A percentile compares a stretch with the other conserved stretches of the same genome.
Evolutionary conservation across 2,113 vertebrate species (phyloP).

Genomic region (Pyxicephalus adspersus): DNA sequence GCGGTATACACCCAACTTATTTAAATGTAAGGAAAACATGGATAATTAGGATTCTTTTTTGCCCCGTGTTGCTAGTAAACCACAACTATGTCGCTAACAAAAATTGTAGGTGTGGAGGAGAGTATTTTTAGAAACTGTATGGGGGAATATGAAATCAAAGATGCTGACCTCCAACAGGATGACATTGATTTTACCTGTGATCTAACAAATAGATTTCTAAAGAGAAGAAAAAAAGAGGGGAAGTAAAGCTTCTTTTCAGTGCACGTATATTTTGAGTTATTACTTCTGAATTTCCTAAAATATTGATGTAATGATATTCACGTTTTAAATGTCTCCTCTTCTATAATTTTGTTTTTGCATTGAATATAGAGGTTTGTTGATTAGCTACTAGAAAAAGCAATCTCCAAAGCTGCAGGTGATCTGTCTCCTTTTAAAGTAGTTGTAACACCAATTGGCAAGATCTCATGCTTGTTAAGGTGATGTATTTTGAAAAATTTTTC

Average conservation of each 20-base stretch:
- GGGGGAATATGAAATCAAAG: constrained; percentile 30
- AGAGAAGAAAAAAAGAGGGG: too few relatives aligned
- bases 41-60: constrained; percentile 43
- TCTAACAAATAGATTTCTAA: not conserved
- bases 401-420: too few relatives aligned
- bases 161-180: not conserved
- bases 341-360: too few relatives aligned
- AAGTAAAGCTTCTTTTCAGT: too few relatives aligned
- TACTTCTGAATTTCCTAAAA: not conserved
- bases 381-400: too few relatives aligned
- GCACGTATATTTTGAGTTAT: too few relatives aligned
- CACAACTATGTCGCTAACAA: constrained; percentile 48
- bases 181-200: not conserved
- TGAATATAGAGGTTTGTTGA: too few relatives aligned
- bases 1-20: constrained; percentile 21
- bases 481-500: too few relatives aligned
- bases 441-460: too few relatives aligned
- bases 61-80: constrained; percentile 5
- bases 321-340: not conserved
- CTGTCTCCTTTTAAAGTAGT: too few relatives aligned
- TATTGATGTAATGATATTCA: not conserved
- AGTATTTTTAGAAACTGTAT: constrained; percentile 41
- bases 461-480: too few relatives aligned
- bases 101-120: constrained; percentile 31
- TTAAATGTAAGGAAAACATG: constrained; percentile 41